Evolutionary conservation across 1,140 invertebrate genomes (phyloP), one percentile per base, ranked within the genome.

Genomic region (Solenopsis invicta): DNA sequence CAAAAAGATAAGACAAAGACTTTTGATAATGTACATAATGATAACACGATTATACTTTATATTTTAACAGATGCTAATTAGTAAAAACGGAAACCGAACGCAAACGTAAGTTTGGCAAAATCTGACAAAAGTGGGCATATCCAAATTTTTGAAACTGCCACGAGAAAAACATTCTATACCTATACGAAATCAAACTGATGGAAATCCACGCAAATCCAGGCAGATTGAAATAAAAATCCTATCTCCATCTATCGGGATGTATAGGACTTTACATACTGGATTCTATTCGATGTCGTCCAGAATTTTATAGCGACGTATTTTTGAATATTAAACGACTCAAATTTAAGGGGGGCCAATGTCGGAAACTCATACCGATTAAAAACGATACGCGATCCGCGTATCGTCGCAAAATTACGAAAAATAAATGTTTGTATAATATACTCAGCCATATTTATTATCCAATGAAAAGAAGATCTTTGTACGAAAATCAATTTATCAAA

Each of bases 191-290:
- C 64, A 81, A 84, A 75, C 80, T 84, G 69, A 84, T 74, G 69
- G 80, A 84, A 84, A 74, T 74, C 80, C 69, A 75, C 69, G 66
- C 69, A 84, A 84, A 84, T 61, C 80, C 69, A 37, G 54, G 59
- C 16, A 84, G 69, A 84, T 84, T 84, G 80, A 84, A 84, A 84
- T 75, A 75, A 84, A 84, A 84, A 74, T 84, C 80, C 80, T 48
- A 84, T 84, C 69, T 75, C 69, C 80, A 84, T 75, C 80, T 84
- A 84, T 84, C 69, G 69, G 69, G 34, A 50, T 84, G 80, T 74
- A 84, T 71, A 71, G 56, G 80, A 75, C 56, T 84, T 84, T 84
- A 75, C 69, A 84, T 54, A 75, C 54, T n/a, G 80, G 21, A 56
- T 61, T 13, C 80, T 82, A 82, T 82, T 62, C 69, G 54, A 75